These are phyloP conservation scores for Enteromius thamalakanensis DNA, from an alignment of 2,797 vertebrate genomes.

Conservation along the genomic window DNA sequence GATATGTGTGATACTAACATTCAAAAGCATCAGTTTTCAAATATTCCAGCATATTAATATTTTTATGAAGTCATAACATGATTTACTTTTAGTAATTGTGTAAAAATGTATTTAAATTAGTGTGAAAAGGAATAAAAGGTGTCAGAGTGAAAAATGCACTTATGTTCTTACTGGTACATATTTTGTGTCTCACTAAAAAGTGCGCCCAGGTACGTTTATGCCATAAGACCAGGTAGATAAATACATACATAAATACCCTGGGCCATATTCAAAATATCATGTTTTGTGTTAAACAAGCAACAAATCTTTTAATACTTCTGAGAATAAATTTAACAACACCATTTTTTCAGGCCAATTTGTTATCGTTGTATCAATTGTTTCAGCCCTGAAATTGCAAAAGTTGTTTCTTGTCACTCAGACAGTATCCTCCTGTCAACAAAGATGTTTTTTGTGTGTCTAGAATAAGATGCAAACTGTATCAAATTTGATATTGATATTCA, in stretches of 20 bases:
- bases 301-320: not conserved
- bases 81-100: too few relatives aligned
- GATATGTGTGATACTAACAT: too few relatives aligned
- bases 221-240: not conserved
- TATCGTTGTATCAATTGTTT: not conserved
- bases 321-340: not conserved
- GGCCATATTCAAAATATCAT: not conserved
- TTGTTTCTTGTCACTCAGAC: not conserved
- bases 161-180: too few relatives aligned
- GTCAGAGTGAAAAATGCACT: too few relatives aligned
- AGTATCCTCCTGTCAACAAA: not conserved
- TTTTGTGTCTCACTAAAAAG: too few relatives aligned
- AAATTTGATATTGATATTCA: not conserved
- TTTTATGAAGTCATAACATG: too few relatives aligned
- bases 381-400: not conserved
- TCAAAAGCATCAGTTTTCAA: too few relatives aligned
- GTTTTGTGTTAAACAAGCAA: not conserved
- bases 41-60: too few relatives aligned
- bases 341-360: not conserved
- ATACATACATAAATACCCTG: too few relatives aligned
- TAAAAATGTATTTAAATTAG: too few relatives aligned
- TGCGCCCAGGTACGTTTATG: too few relatives aligned
- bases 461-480: not conserved
- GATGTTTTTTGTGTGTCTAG: not conserved
- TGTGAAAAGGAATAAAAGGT: too few relatives aligned